Evolutionary conservation across 2,113 vertebrate species (phyloP).

Genomic region (Brachionichthys hirsutus): DNA sequence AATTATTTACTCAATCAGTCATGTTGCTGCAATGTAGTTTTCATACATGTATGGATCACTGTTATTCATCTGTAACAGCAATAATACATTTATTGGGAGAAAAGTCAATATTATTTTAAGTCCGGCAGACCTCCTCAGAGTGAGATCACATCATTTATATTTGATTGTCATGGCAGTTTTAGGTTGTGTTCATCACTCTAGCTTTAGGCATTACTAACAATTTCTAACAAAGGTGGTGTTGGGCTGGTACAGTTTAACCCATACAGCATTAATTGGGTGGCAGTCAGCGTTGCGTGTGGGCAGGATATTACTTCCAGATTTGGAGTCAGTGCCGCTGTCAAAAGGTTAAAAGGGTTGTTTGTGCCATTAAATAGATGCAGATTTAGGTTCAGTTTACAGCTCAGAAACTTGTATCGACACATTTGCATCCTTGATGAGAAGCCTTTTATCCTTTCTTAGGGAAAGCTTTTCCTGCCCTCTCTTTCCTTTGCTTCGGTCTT

Average conservation of each 20-base stretch:
- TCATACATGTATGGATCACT: too few relatives aligned
- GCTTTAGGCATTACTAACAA: slow-evolving; percentile 46
- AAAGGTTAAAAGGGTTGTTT: slow-evolving; percentile 33
- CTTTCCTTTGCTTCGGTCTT: slow-evolving; percentile 41
- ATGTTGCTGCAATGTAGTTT: too few relatives aligned
- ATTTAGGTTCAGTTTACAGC: slow-evolving; percentile 31
- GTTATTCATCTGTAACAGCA: too few relatives aligned
- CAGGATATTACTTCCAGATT: slow-evolving; percentile 70
- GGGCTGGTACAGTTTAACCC: slow-evolving; percentile 35
- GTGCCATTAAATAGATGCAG: slow-evolving; percentile 29
- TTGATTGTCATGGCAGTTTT: background rate
- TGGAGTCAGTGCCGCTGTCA: slow-evolving; percentile 35
- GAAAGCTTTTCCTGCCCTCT: slow-evolving; percentile 5
- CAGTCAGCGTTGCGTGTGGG: slow-evolving; percentile 54
- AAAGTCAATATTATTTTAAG: background rate
- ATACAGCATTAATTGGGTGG: slow-evolving; percentile 55
- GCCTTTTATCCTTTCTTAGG: background rate
- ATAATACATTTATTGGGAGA: too few relatives aligned
- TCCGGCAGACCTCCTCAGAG: slow-evolving; percentile 1
- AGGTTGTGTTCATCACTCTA: slow-evolving; percentile 12
- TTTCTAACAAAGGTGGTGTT: slow-evolving; percentile 40
- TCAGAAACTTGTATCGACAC: slow-evolving; percentile 8
- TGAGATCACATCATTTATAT: slow-evolving; percentile 19
- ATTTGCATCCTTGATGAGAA: slow-evolving; percentile 2
- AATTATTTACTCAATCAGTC: too few relatives aligned